Base-by-base conservation (phyloP, 2,797 vertebrate genomes). In the Enteromius anoplus region DNA sequence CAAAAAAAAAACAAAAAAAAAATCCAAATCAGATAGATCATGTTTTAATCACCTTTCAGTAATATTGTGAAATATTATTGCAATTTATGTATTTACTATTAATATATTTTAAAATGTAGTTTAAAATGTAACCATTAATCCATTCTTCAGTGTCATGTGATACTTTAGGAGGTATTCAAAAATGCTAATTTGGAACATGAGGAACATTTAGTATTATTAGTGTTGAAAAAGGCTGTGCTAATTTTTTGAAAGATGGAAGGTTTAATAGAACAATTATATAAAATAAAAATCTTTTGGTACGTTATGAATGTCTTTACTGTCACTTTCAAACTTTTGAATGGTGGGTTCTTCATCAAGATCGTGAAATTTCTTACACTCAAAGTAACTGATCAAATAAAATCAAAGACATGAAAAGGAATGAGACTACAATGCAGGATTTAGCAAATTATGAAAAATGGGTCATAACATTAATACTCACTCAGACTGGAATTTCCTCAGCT, bases 401-500 rank as follows among this genome's bases (percentile, higher is more conserved):
- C 26, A 29, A 62, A 62, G n/a, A 62, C 23, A 62, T 23, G 55
- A 14, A 62, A 12, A 62, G 12, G 14, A 26, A 15, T 29, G 23
- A 14, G 23, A 7, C 23, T 58, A n/a, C 21, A 10, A 3, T 55
- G 21, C 19, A n/a, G 51, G 21, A 55, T 21, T 9, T 8, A 53
- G 51, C 51, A 55, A 55, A 55, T 53, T 8, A 55, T n/a, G 21
- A 10, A 32, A n/a, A n/a, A n/a, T n/a, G n/a, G 40, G 23, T 47
- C 29, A 8, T 69, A 10, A 62, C 1, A 58, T 45, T 10, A 19
- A 47, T 53, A 77, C 88, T 90, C 71, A 89, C 86, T 89, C 78
- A 90, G 64, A 86, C 82, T 5, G 85, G 83, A 12, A 87, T 49
- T 15, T 84, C 84, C 51, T 86, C 83, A 2, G 34, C 19, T 32